Evolutionary conservation across 2,113 vertebrate genomes (phyloP), one percentile per base, ranked within the genome.

Genomic region (Brachyistius frenatus): DNA sequence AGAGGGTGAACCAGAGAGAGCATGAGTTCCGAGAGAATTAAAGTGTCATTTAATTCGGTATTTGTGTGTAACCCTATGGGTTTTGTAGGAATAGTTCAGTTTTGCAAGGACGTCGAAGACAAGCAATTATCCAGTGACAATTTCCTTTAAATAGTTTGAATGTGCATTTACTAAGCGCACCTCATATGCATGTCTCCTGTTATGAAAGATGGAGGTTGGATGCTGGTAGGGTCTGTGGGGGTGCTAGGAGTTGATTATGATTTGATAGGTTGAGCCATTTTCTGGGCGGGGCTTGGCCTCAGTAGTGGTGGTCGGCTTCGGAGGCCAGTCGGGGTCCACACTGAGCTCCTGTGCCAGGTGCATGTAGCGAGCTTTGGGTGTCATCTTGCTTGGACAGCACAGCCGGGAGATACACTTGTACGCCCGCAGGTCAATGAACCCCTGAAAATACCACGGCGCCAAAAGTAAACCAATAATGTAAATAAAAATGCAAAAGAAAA

Each of bases 261-360:
- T 93, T 76, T 96, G 95, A 95, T 95, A 96, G 9, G 94, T 89
- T 55, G 96, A 94, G 69, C 95, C 94, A 0, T 96, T 98, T 85
- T 94, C 95, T 52, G 94, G 94, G 31, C 85, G 70, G 65, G 87
- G 73, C 92, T 96, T 98, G 0, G 98, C 98, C 94, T 99, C 98
- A 4, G 97, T 99, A 47, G 96, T 99, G 50, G 97, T 99, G 78
- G 96, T 96, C 80, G 98, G 97, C 89, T 97, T 98, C 37, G 98
- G 98, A 30, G 98, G 98, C 98, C 98, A 99, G 79, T 98, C 97
- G 0, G 98, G 98, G 88, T 99, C 98, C 54, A 97, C 94, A 60
- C 95, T 91, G 78, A 99, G 94, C 92, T 99, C 97, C 93, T 99
- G 96, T 74, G 98, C 98, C 90, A 99, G 94, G 78, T 97, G 96